phyloP scores from a whole-genome alignment of 2,113 vertebrate genomes.

The Octodon degus region DNA sequence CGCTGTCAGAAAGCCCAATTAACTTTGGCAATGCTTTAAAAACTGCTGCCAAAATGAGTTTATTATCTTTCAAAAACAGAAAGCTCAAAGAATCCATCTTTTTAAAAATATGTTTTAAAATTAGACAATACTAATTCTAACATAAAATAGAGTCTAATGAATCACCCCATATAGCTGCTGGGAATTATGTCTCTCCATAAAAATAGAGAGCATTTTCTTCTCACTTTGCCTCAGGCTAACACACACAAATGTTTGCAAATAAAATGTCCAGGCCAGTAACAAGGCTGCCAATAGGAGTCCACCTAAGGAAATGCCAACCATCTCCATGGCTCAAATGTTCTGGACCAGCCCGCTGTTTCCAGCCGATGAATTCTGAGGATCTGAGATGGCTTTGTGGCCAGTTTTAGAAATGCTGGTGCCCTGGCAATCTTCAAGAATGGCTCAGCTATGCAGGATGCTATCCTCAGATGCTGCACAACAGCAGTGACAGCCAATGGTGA shows the following conservation, averaged over 20 bases:
- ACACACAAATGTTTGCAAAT: conserved; percentile 64
- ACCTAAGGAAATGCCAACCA: not conserved
- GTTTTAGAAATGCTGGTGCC: conserved; percentile 7
- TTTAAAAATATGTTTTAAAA: conserved; percentile 64
- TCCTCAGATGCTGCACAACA: not conserved
- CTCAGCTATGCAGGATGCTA: not conserved
- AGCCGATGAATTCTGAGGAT: not conserved
- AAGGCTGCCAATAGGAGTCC: not conserved
- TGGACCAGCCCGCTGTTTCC: not conserved
- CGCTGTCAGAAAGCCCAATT: conserved; percentile 27
- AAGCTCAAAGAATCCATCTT: conserved; percentile 38
- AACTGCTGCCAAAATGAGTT: conserved; percentile 54
- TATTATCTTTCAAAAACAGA: conserved; percentile 56
- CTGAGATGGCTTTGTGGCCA: conserved; percentile 7
- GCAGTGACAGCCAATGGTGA: not conserved
- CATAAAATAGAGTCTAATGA: not conserved
- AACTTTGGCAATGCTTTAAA: conserved; percentile 42
- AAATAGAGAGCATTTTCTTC: not conserved
- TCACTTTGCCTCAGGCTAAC: conserved; percentile 53
- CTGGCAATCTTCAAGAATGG: not conserved
- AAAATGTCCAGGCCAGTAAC: conserved; percentile 20
- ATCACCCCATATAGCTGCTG: not conserved
- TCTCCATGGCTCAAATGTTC: not conserved
- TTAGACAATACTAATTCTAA: conserved; percentile 35
- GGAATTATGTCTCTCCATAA: not conserved